Conservation (phyloP, 2,797 vertebrate species). For the Clarias fuscus region DNA sequence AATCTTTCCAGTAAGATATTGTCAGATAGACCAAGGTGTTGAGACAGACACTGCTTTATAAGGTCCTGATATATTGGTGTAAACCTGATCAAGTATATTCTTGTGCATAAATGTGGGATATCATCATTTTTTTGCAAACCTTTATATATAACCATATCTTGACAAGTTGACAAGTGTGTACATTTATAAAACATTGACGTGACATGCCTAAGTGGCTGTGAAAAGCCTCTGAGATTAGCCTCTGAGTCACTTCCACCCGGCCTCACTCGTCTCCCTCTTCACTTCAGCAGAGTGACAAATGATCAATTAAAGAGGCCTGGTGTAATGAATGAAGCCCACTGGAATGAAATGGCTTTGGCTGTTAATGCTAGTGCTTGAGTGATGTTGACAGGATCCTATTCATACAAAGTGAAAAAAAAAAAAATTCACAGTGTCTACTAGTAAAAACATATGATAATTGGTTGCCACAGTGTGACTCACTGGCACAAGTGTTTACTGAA, state of each 20-base stretch:
- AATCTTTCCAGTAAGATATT: too few species aligned
- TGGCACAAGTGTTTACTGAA: background rate
- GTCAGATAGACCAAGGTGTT: too few species aligned
- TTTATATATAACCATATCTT: background rate
- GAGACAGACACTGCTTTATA: too few species aligned
- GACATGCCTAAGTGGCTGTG: background rate
- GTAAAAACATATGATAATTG: background rate
- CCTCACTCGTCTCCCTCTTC: slow-evolving; percentile 6
- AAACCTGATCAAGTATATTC: too few species aligned
- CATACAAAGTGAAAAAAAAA: slow-evolving; percentile 51
- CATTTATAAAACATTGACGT: slow-evolving; percentile 9
- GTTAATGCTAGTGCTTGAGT: slow-evolving; percentile 35
- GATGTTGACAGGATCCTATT: slow-evolving; percentile 45
- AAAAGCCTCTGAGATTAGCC: slow-evolving; percentile 20
- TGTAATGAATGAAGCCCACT: slow-evolving; percentile 38
- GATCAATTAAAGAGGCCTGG: slow-evolving; percentile 36
- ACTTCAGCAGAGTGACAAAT: slow-evolving; percentile 33
- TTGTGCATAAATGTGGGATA: background rate
- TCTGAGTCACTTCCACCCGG: slow-evolving; percentile 10
- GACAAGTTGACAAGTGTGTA: background rate
- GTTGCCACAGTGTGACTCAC: background rate
- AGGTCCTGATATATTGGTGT: too few species aligned
- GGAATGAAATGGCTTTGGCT: slow-evolving; percentile 40
- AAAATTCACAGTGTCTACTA: slow-evolving; percentile 58
- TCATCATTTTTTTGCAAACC: background rate